These are phyloP conservation scores for Lontra canadensis DNA, from an alignment of 2,113 vertebrate genomes.

Conservation along the genomic window DNA sequence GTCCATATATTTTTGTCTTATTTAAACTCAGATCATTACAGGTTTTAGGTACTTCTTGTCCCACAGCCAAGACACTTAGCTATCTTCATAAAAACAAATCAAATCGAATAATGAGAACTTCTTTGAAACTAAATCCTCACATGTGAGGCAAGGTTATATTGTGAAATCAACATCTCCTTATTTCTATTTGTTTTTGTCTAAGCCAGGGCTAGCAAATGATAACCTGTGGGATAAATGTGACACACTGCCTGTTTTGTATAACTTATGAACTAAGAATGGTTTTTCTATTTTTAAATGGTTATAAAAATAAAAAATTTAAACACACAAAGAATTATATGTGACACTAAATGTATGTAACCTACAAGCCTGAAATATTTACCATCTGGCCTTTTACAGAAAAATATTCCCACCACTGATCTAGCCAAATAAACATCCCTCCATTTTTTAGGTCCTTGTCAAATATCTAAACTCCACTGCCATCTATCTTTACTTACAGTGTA, in stretches of 20 bases:
- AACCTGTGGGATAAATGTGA: background rate
- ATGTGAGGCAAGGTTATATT: background rate
- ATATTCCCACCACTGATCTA: background rate
- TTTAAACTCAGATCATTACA: slow-evolving; percentile 62
- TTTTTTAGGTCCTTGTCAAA: background rate
- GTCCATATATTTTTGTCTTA: slow-evolving; percentile 54
- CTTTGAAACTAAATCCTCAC: background rate
- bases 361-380: slow-evolving; percentile 22
- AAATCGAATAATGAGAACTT: slow-evolving; percentile 19
- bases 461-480: background rate
- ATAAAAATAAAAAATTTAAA: background rate
- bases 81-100: slow-evolving; percentile 58
- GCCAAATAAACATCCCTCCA: background rate
- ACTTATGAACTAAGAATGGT: background rate
- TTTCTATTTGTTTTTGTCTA: slow-evolving; percentile 12
- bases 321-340: background rate
- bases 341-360: background rate
- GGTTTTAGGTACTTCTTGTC: slow-evolving; percentile 34
- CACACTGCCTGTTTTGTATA: background rate
- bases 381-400: background rate
- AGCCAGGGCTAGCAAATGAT: background rate
- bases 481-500: background rate
- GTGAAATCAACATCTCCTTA: background rate
- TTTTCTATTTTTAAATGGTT: slow-evolving; percentile 14
- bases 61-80: slow-evolving; percentile 12